These are phyloP conservation scores for Coenonympha glycerion DNA, from an alignment of 2,888 invertebrate species.

Conservation along the genomic window DNA sequence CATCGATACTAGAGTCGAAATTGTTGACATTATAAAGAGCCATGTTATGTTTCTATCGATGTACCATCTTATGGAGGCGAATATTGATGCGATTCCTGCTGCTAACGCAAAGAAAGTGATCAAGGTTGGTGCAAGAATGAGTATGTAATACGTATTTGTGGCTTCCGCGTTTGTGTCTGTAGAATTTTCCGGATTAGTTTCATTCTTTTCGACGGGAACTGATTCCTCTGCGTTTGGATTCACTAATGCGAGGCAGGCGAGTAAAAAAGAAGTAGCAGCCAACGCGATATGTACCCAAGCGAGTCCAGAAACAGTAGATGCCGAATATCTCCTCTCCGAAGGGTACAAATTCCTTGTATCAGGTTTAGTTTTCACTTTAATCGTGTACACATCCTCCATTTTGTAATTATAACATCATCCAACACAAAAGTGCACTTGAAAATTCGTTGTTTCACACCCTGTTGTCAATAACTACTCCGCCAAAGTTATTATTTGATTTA, in stretches of 20 bases:
- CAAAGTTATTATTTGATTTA: constrained; percentile 12
- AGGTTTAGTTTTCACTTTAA: constrained; percentile 79
- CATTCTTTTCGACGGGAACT: constrained; percentile 18
- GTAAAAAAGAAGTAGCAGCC: constrained; percentile 74
- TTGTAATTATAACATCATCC: constrained; percentile 36
- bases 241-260: constrained; percentile 72
- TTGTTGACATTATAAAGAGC: constrained; percentile 74
- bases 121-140: constrained; percentile 68
- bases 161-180: constrained; percentile 23
- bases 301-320: constrained; percentile 79
- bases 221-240: constrained; percentile 42
- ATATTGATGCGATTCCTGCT: constrained; percentile 71
- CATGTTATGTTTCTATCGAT: constrained; percentile 79
- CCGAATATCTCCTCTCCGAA: constrained; percentile 80
- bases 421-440: constrained; percentile 5
- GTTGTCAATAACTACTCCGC: constrained; percentile 7
- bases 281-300: constrained; percentile 78
- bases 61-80: constrained; percentile 81
- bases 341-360: constrained; percentile 77
- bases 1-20: constrained; percentile 72
- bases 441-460: neutral
- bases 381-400: constrained; percentile 82
- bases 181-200: constrained; percentile 25
- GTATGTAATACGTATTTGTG: constrained; percentile 41
- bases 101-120: constrained; percentile 70